Percentiles rank a stretch among this genome's conserved stretches.
These are phyloP conservation scores for Bradypodion pumilum DNA, from an alignment of 2,797 vertebrate genomes.

Conservation along the genomic window DNA sequence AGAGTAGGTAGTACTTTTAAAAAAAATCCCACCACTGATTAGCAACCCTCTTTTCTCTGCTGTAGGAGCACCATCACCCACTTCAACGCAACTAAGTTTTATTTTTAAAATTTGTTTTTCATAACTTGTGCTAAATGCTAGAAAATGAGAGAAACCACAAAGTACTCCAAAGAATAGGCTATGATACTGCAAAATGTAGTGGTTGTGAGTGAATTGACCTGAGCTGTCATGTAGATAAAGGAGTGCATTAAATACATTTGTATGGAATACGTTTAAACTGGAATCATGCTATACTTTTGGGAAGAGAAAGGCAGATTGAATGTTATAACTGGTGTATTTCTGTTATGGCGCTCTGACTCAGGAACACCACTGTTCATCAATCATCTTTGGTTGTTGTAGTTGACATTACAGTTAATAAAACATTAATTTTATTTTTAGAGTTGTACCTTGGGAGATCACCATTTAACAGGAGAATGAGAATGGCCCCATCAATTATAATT, in stretches of 20 bases:
- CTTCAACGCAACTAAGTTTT: neutral
- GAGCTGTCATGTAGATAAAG: too few relatives aligned
- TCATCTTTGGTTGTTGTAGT: neutral
- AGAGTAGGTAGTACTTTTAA: too few relatives aligned
- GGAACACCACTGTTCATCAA: neutral
- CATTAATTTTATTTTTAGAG: neutral
- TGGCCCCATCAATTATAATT: neutral
- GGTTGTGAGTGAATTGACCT: neutral
- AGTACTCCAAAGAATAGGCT: neutral
- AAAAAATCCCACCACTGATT: too few relatives aligned
- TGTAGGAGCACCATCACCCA: too few relatives aligned
- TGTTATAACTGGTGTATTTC: neutral
- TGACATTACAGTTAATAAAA: neutral
- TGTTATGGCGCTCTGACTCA: neutral
- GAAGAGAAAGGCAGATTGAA: neutral
- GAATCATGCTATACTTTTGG: neutral
- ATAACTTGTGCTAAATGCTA: neutral
- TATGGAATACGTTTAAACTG: neutral
- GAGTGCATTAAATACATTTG: neutral
- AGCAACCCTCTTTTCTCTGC: neutral
- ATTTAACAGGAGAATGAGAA: neutral
- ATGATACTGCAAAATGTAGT: neutral
- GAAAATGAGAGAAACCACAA: neutral
- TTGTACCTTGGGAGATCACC: neutral
- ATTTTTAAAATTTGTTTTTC: neutral